Conservation (phyloP, 2,797 vertebrate genomes). For the Sphaeramia orbicularis region DNA sequence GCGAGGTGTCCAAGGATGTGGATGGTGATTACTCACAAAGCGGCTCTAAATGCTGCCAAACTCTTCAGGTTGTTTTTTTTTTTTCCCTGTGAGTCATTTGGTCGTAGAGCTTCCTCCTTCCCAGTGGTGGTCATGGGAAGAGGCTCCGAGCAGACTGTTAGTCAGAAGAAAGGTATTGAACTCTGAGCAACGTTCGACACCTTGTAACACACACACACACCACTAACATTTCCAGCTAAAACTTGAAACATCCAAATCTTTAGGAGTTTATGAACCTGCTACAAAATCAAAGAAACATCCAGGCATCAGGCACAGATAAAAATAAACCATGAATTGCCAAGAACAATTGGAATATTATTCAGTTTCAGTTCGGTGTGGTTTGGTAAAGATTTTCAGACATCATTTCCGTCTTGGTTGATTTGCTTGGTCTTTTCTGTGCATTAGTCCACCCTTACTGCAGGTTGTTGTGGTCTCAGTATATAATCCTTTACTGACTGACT, state of each 20-base stretch:
- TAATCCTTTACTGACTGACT: conserved; percentile 40
- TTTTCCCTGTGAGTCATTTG: conserved; percentile 74
- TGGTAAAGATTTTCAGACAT: background rate
- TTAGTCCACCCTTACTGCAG: conserved; percentile 12
- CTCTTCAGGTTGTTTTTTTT: conserved; percentile 70
- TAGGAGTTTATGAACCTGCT: conserved; percentile 19
- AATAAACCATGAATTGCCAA: background rate
- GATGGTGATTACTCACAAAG: conserved; percentile 79
- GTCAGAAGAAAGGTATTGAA: conserved; percentile 74
- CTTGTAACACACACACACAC: conserved; percentile 51
- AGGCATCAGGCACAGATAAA: too few species aligned
- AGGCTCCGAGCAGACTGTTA: conserved; percentile 73
- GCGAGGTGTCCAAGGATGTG: conserved; percentile 73
- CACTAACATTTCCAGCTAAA: conserved; percentile 52
- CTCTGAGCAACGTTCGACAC: conserved; percentile 58
- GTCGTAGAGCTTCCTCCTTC: conserved; percentile 75
- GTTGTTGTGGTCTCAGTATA: conserved; percentile 16
- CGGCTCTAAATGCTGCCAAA: conserved; percentile 69
- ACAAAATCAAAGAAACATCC: background rate
- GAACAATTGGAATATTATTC: background rate
- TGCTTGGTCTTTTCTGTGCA: background rate
- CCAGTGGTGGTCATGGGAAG: conserved; percentile 73
- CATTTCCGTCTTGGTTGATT: background rate
- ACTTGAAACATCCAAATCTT: conserved; percentile 28
- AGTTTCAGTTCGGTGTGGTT: too few species aligned